Evolutionary conservation across 2,113 vertebrate genomes (phyloP).

Genomic region (Benitochromis conjunctus): DNA sequence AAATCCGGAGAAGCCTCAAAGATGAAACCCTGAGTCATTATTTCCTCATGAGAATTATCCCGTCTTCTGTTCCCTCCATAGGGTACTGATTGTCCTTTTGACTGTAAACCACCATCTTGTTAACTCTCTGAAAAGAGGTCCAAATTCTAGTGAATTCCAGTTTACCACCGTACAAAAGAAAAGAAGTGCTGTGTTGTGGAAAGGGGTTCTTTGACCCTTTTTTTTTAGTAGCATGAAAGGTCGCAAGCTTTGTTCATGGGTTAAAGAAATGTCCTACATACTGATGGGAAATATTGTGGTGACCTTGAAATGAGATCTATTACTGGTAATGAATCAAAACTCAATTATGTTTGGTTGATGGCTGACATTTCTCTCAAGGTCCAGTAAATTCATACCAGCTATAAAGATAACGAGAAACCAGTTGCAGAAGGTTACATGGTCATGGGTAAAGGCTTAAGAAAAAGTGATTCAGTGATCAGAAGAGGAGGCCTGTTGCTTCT

Average conservation of each 20-base stretch:
- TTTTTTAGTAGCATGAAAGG: background rate
- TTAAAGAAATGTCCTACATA: background rate
- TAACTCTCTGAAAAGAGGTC: background rate
- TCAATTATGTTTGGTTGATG: background rate
- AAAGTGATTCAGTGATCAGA: background rate
- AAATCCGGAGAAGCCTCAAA: background rate
- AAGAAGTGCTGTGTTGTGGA: background rate
- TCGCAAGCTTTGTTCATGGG: background rate
- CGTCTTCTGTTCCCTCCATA: background rate
- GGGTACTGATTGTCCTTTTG: background rate
- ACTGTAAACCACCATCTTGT: background rate
- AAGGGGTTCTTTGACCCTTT: background rate
- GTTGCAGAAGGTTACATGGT: background rate
- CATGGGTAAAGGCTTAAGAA: background rate
- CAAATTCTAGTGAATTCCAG: background rate
- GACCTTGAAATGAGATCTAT: background rate
- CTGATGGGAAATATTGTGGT: background rate
- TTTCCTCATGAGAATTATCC: background rate
- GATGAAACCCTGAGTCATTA: background rate
- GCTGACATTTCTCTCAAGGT: constrained; percentile 12
- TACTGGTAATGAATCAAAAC: background rate
- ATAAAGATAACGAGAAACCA: background rate
- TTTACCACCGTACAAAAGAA: background rate
- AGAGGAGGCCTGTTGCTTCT: background rate
- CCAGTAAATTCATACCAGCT: background rate